These are phyloP conservation scores for Sinodicranocentrus sp. DNA, from an alignment of 2,888 invertebrate species.

Conservation along the genomic window DNA sequence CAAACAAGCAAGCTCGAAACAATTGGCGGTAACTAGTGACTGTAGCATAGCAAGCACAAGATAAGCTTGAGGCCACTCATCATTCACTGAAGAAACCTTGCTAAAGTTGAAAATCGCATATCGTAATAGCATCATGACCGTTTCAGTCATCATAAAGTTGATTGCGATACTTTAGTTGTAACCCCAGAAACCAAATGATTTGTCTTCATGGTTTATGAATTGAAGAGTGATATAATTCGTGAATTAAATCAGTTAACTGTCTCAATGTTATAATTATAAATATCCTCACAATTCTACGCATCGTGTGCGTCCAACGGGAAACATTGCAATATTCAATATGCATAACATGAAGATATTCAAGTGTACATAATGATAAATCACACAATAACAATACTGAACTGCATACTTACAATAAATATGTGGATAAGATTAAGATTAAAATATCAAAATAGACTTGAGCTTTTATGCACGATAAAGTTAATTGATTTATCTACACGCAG, in stretches of 20 bases:
- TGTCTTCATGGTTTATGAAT: constrained; percentile 39
- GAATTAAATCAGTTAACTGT: constrained; percentile 24
- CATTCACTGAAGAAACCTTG: constrained; percentile 63
- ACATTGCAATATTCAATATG: no score
- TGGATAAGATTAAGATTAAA: no score
- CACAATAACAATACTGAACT: no score
- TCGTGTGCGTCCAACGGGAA: no score
- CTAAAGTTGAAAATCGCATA: constrained; percentile 12
- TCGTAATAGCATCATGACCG: constrained; percentile 36
- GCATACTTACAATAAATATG: no score
- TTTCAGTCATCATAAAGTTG: no score
- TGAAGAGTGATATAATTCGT: constrained; percentile 18
- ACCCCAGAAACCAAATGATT: constrained; percentile 11
- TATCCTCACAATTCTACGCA: no score
- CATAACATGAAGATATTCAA: no score
- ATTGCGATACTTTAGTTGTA: background rate
- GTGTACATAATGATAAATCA: no score
- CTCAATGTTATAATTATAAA: constrained; percentile 10
- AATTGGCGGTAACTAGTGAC: constrained; percentile 31
- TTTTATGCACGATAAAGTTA: no score
- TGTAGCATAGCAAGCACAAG: constrained; percentile 28
- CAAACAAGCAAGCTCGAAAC: constrained; percentile 31
- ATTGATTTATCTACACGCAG: no score
- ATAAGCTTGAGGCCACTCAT: constrained; percentile 64
- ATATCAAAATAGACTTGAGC: no score